These are phyloP conservation scores for Columba janthina DNA, from an alignment of 2,113 vertebrate species.

Conservation along the genomic window DNA sequence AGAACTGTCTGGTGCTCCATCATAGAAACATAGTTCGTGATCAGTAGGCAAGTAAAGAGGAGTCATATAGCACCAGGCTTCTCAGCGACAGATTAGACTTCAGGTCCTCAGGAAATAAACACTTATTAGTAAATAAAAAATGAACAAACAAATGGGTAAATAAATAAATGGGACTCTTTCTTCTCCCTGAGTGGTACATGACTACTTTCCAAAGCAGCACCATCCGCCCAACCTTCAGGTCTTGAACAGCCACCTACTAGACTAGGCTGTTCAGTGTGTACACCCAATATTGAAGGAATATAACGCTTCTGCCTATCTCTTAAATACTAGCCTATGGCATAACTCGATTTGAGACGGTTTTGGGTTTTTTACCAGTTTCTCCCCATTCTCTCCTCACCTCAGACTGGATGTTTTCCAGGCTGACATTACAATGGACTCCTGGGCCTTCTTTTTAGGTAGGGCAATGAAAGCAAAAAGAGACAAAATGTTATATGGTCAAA, in stretches of 20 bases:
- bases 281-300: not conserved
- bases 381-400: not conserved
- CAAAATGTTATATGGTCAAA: not conserved
- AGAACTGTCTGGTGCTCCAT: not conserved
- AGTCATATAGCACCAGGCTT: not conserved
- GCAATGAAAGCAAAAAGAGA: accelerated
- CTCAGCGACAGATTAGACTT: not conserved
- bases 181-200: not conserved
- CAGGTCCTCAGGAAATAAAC: not conserved
- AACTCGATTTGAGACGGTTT: not conserved
- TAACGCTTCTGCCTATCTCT: not conserved
- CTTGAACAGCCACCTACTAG: not conserved
- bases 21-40: not conserved
- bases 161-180: too few species aligned
- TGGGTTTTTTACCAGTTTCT: not conserved
- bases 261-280: not conserved
- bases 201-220: not conserved
- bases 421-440: not conserved
- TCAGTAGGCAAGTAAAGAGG: not conserved
- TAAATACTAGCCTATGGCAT: not conserved
- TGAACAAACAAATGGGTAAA: not conserved
- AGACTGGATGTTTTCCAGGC: not conserved
- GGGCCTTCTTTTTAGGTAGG: not conserved
- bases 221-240: not conserved
- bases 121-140: not conserved